Percentiles rank a stretch among this genome's conserved stretches.
Conservation (phyloP, 2,113 vertebrate species). For the Nerophis lumbriciformis region DNA sequence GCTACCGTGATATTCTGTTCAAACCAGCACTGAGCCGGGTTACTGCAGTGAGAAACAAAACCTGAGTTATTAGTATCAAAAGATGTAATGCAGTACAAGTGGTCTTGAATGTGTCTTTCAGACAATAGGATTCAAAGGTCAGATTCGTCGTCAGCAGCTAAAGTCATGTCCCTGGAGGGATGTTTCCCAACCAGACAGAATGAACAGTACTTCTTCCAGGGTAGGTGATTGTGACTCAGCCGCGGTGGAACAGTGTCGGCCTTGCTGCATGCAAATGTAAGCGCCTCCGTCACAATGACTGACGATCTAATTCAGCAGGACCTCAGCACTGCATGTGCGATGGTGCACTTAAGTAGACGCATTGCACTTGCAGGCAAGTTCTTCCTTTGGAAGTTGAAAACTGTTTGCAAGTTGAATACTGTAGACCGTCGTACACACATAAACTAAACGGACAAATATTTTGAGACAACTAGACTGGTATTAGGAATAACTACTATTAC, state of each 20-base stretch:
- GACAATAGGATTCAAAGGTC: conserved; percentile 54
- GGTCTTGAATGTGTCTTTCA: conserved; percentile 28
- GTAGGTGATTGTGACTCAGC: conserved; percentile 51
- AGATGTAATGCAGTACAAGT: conserved; percentile 9
- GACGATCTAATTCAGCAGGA: conserved; percentile 44
- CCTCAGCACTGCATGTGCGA: conserved; percentile 22
- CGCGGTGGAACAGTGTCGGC: conserved; percentile 25
- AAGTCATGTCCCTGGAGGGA: conserved; percentile 52
- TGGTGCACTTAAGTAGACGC: conserved; percentile 17
- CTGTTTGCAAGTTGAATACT: neutral
- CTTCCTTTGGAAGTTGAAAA: conserved; percentile 13
- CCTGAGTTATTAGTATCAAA: neutral
- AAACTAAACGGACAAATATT: neutral
- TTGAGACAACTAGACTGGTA: neutral
- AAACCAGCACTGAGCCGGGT: neutral
- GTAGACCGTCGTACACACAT: neutral
- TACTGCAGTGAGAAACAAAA: neutral
- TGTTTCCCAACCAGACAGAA: conserved; percentile 49
- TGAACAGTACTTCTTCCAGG: conserved; percentile 55
- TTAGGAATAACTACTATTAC: no score
- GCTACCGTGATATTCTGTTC: neutral
- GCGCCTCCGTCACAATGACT: conserved; percentile 34
- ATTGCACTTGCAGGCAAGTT: neutral
- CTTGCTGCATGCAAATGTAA: conserved; percentile 52
- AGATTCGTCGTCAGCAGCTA: conserved; percentile 51